Evolutionary conservation across 2,888 invertebrate species (phyloP).

Genomic region (Apamea crenata): DNA sequence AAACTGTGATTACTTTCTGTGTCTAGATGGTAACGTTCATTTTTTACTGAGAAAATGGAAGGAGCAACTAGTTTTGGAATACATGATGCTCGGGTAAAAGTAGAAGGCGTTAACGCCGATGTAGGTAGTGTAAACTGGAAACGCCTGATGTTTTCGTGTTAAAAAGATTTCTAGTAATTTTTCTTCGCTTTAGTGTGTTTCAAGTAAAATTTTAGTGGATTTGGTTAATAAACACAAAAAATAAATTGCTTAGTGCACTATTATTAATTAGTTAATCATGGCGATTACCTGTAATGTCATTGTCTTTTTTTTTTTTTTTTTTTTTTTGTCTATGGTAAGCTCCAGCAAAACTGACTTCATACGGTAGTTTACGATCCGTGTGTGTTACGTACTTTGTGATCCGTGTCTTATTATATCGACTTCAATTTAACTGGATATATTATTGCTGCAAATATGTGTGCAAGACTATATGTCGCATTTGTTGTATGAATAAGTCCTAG

Average conservation of each 20-base stretch:
- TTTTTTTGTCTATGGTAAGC: background rate
- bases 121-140: background rate
- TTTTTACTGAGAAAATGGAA: background rate
- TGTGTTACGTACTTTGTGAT: no score
- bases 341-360: background rate
- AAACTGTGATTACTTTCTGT: background rate
- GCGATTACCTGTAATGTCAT: background rate
- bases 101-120: slow-evolving; percentile 29
- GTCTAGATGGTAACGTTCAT: no score
- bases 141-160: slow-evolving; percentile 8
- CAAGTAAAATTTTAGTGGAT: background rate
- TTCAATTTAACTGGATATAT: background rate
- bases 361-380: background rate
- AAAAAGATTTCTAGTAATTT: background rate
- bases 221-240: background rate
- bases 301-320: no score
- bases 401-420: background rate
- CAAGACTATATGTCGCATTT: background rate
- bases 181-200: background rate
- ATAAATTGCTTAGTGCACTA: background rate
- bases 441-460: background rate
- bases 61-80: slow-evolving; percentile 30
- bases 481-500: slow-evolving; percentile 1
- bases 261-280: background rate
- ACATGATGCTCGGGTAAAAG: slow-evolving; percentile 24